phyloP scores from a whole-genome alignment of 2,888 invertebrate genomes.

The Drosophila rubida region DNA sequence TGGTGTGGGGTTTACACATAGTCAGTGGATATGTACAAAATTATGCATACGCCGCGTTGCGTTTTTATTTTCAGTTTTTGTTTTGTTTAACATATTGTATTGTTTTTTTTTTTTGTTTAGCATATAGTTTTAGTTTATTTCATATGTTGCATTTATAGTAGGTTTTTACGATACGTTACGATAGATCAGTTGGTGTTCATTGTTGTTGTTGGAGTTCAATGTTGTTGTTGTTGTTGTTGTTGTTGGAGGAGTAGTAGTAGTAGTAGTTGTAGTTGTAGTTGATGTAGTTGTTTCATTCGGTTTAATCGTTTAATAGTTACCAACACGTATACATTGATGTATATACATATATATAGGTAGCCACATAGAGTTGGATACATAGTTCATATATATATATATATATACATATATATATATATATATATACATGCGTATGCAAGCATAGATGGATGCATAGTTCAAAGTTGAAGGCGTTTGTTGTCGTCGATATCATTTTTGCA shows the following conservation, averaged over 20 bases:
- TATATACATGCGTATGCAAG: conserved; percentile 1
- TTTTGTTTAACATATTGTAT: conserved; percentile 1
- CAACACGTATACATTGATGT: conserved; percentile 4
- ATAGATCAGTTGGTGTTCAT: conserved; percentile 47
- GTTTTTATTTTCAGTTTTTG: conserved; percentile 10
- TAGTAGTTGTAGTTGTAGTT: conserved; percentile 9
- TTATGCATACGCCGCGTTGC: conserved; percentile 54
- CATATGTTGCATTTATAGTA: conserved; percentile 23
- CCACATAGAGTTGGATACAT: conserved; percentile 4
- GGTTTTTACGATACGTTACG: conserved; percentile 44
- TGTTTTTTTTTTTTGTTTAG: conserved; percentile 6
- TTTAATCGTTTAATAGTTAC: conserved; percentile 8
- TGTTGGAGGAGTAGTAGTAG: conserved; percentile 8
- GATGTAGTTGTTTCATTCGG: conserved; percentile 10
- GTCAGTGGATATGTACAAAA: conserved; percentile 34
- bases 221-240: conserved; percentile 12
- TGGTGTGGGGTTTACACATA: conserved; percentile 7
- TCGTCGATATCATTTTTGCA: conserved; percentile 68
- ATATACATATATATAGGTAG: conserved; percentile 3
- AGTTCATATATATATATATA: background rate
- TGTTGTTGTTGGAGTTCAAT: conserved; percentile 11
- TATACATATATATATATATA: too few species aligned
- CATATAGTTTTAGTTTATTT: conserved; percentile 4
- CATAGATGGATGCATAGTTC: background rate
- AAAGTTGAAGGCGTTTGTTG: conserved; percentile 50